Percentiles rank a stretch among this genome's conserved stretches.
Conservation (phyloP, 2,113 vertebrate genomes). For the Trichechus manatus region DNA sequence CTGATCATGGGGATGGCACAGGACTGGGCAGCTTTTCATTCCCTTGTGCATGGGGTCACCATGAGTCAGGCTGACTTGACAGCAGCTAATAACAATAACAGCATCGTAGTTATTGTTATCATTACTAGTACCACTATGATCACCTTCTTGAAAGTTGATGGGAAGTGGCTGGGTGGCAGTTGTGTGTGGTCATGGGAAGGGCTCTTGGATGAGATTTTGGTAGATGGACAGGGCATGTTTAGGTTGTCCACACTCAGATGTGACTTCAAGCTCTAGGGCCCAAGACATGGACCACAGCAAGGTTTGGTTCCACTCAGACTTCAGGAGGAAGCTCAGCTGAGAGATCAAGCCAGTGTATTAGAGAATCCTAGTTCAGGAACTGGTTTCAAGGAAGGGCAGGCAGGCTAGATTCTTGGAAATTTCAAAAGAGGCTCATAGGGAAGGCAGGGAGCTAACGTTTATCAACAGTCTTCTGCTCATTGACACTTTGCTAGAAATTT, state of each 20-base stretch:
- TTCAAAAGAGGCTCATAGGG: not conserved
- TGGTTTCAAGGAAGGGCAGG: not conserved
- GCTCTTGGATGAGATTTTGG: not conserved
- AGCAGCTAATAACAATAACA: not conserved
- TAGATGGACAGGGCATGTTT: fast-evolving
- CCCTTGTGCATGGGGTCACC: not conserved
- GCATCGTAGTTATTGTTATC: not conserved
- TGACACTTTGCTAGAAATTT: not conserved
- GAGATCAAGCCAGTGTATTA: not conserved
- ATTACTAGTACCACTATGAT: not conserved
- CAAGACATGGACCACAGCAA: not conserved
- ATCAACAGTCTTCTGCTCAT: not conserved
- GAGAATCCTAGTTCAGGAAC: not conserved
- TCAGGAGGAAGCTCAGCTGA: not conserved
- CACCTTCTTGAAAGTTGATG: not conserved
- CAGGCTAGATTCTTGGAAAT: not conserved
- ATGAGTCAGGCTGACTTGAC: not conserved
- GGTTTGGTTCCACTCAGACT: not conserved
- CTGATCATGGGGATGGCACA: not conserved
- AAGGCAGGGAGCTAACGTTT: not conserved
- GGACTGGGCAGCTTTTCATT: not conserved
- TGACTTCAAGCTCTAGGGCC: not conserved
- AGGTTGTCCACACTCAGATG: not conserved
- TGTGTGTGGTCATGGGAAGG: not conserved
- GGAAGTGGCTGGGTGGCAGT: not conserved